Conservation (phyloP, 2,113 vertebrate species). For the Tupaia tana region DNA sequence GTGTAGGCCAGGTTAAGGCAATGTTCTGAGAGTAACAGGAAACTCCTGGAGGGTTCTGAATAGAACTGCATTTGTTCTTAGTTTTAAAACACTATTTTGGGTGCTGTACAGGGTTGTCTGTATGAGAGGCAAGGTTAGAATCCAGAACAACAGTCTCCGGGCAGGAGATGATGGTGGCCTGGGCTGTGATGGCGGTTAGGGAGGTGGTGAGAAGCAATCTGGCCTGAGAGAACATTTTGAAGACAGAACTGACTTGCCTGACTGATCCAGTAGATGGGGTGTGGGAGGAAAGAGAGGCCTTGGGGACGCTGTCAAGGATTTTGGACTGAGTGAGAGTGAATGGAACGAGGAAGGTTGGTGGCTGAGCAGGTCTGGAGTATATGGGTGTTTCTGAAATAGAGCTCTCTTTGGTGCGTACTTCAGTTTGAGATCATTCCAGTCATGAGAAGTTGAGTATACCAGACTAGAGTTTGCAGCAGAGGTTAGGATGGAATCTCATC, state of each 20-base stretch:
- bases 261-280: background rate
- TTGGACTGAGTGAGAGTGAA: background rate
- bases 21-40: background rate
- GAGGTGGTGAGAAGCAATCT: background rate
- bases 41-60: background rate
- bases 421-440: background rate
- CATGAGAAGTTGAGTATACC: background rate
- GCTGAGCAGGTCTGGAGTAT: background rate
- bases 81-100: background rate
- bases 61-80: background rate
- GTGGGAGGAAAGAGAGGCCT: background rate
- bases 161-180: background rate
- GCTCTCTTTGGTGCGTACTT: background rate
- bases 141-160: background rate
- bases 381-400: background rate
- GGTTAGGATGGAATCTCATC: background rate
- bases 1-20: background rate
- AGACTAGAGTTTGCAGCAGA: background rate
- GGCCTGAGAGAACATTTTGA: background rate
- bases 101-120: background rate
- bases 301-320: background rate
- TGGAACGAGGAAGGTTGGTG: background rate
- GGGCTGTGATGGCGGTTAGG: background rate
- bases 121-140: background rate
- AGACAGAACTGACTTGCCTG: background rate